Conservation (phyloP, 2,113 vertebrate species). For the Chloropsis hardwickii region DNA sequence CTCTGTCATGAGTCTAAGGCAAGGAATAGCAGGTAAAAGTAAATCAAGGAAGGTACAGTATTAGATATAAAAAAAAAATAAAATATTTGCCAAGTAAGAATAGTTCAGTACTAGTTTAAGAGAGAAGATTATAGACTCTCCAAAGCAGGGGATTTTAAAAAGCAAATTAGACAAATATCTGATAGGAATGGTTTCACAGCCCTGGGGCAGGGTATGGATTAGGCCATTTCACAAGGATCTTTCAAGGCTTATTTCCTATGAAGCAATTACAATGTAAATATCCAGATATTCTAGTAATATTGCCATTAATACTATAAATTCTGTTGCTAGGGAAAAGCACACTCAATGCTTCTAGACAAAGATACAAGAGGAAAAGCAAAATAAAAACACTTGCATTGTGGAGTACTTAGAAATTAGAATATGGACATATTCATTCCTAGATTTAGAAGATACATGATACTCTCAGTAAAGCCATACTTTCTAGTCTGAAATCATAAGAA, state of each 20-base stretch:
- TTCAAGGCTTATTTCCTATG: background rate
- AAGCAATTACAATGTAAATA: background rate
- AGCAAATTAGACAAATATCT: background rate
- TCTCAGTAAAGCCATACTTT: background rate
- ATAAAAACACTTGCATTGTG: background rate
- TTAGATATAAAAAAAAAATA: background rate
- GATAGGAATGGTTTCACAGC: background rate
- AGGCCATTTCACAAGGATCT: background rate
- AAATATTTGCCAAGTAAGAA: background rate
- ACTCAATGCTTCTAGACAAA: background rate
- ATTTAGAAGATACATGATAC: background rate
- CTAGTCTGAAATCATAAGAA: background rate
- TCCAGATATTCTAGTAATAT: background rate
- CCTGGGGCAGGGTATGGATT: background rate
- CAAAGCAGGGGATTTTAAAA: background rate
- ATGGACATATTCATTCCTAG: background rate
- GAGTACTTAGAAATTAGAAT: background rate
- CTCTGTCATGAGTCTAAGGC: background rate
- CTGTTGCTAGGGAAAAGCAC: background rate
- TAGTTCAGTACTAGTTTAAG: background rate
- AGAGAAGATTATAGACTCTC: background rate
- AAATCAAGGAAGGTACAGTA: background rate
- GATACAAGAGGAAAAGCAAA: background rate
- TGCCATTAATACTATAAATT: background rate
- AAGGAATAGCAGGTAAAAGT: background rate